Evolutionary conservation across 2,888 invertebrate genomes (phyloP).

Genomic region (Trichacis sp.): DNA sequence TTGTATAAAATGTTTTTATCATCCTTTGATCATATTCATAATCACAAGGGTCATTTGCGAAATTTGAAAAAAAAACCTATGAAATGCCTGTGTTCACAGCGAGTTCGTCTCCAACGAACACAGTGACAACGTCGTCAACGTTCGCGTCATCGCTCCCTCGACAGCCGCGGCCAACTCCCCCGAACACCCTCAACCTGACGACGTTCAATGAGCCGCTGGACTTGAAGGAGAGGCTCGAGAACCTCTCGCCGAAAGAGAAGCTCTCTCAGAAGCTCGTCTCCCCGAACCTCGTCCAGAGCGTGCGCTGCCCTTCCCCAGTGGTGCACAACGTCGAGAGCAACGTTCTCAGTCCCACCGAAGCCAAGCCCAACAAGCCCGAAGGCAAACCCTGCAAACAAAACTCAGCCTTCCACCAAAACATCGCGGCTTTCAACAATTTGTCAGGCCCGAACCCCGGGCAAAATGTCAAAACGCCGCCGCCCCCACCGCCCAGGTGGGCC

Average conservation of each 20-base stretch:
- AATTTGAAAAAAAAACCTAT: not conserved
- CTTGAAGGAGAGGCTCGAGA: conserved; percentile 52
- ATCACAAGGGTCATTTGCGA: too few relatives aligned
- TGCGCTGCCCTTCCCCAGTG: conserved; percentile 63
- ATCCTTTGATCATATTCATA: too few relatives aligned
- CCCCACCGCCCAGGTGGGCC: conserved; percentile 88
- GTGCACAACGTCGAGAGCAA: conserved; percentile 66
- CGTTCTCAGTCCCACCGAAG: conserved; percentile 59
- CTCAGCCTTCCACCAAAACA: conserved; percentile 62
- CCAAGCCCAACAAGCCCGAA: conserved; percentile 43
- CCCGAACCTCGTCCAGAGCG: conserved; percentile 65
- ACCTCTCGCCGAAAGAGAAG: conserved; percentile 59
- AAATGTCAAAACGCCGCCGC: conserved; percentile 76
- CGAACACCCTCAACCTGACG: conserved; percentile 84
- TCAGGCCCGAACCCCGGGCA: conserved; percentile 48
- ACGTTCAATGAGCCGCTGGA: conserved; percentile 66
- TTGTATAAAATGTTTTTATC: conserved; percentile 5
- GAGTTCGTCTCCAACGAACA: conserved; percentile 64
- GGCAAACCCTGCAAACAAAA: conserved; percentile 47
- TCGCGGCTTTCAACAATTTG: conserved; percentile 55
- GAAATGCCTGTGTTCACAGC: conserved; percentile 41
- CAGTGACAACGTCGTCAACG: conserved; percentile 71
- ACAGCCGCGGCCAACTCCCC: conserved; percentile 83
- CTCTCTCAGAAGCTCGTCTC: conserved; percentile 63
- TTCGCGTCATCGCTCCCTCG: conserved; percentile 71